Base-by-base conservation (phyloP, 2,797 vertebrate species). In the Helicolenus hilgendorfi region DNA sequence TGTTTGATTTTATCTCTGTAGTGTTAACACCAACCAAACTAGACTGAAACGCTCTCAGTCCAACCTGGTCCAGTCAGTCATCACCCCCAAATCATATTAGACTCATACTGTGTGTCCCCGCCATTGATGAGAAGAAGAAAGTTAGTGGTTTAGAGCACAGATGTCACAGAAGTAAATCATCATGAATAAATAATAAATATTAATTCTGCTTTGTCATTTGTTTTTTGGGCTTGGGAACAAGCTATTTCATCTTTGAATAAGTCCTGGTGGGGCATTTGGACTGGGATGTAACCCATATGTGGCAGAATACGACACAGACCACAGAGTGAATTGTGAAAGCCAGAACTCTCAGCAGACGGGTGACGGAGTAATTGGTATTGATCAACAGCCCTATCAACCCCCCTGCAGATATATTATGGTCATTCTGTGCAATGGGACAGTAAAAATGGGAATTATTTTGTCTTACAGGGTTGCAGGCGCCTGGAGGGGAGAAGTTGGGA, bases 331-430 rank as follows among this genome's bases (percentile, higher is more conserved):
- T 7, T 59, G 68, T 14, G 49, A 75, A 36, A 76, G 65, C 41
- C 41, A 45, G 41, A 45, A 24, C 26, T 71, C 49, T 38, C 45
- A 87, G 87, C 78, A 87, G 71, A 68, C 71, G 65, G 55, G 81
- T 85, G 13, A n/a, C 38, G 63, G 63, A 76, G 58, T 85, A 79
- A 85, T 79, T 89, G 70, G 33, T 84, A 71, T 76, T 86, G 78
- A 89, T 86, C 70, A 89, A 53, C 56, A 87, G 77, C 49, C 67
- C 74, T 15, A 72, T 87, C 72, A 71, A 60, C 56, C 69, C 69
- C 83, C 85, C 73, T 65, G 55, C 69, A 77, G 69, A 88, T 71
- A 55, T 55, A 72, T 73, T 29, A 75, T 22, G 49, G 64, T 45
- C 72, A 33, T 58, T 74, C 11, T 81, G 72, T 78, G 78, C 65